phyloP scores from a whole-genome alignment of 2,888 invertebrate genomes.

The Catonia carolina region DNA sequence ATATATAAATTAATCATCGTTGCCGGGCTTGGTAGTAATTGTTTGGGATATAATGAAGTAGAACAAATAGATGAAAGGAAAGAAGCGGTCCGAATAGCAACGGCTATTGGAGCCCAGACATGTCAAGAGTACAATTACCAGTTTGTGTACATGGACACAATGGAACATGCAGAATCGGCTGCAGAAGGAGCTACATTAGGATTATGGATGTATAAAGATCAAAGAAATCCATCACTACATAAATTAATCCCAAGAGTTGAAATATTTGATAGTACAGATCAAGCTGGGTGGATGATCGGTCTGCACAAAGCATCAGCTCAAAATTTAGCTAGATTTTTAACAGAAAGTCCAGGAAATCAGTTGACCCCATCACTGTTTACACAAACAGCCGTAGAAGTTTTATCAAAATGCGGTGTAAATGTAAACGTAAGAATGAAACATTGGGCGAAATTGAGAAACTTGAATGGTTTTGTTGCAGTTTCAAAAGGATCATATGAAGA shows the following conservation, averaged over 20 bases:
- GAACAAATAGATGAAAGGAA: slow-evolving; percentile 68
- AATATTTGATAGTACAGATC: slow-evolving; percentile 58
- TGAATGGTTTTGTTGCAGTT: slow-evolving; percentile 72
- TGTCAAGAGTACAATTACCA: too few species aligned
- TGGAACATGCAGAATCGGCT: slow-evolving; percentile 69
- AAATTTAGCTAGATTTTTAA: slow-evolving; percentile 67
- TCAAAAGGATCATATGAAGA: slow-evolving; percentile 71
- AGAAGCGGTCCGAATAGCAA: slow-evolving; percentile 65
- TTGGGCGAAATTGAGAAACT: slow-evolving; percentile 71
- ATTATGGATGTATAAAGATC: slow-evolving; percentile 64
- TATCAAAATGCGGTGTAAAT: slow-evolving; percentile 51
- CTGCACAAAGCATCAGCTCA: slow-evolving; percentile 67
- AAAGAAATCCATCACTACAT: slow-evolving; percentile 42
- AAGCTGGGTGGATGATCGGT: slow-evolving; percentile 66
- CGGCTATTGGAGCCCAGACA: slow-evolving; percentile 57
- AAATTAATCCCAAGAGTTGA: slow-evolving; percentile 44
- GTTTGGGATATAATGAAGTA: slow-evolving; percentile 55
- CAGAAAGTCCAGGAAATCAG: slow-evolving; percentile 73
- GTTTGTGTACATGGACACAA: slow-evolving; percentile 64
- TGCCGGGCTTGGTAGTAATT: slow-evolving; percentile 63
- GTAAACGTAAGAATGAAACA: slow-evolving; percentile 59
- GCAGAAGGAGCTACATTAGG: slow-evolving; percentile 69
- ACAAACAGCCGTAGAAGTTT: slow-evolving; percentile 56
- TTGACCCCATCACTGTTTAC: slow-evolving; percentile 74
- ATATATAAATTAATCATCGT: slow-evolving; percentile 61